Evolutionary conservation across 2,888 invertebrate genomes (phyloP).

Genomic region (Prosopocoilus inquinatus): DNA sequence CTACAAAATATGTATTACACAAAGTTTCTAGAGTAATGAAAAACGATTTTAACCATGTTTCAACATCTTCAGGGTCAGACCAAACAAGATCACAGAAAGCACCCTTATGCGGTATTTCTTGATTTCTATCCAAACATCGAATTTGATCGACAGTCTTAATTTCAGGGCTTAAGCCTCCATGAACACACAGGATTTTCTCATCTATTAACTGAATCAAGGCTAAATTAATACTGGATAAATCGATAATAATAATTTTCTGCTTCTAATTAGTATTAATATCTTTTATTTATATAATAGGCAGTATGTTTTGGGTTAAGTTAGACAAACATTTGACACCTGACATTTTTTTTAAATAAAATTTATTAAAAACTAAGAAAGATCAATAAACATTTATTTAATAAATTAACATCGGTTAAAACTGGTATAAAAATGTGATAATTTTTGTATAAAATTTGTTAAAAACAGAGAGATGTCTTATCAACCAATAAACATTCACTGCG

Average conservation of each 20-base stretch:
- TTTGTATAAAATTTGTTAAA: no score
- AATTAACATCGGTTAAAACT: no score
- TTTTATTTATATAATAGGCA: no score
- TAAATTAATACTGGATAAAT: constrained; percentile 9
- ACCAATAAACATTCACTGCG: no score
- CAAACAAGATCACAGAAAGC: constrained; percentile 98
- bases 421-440: no score
- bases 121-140: constrained; percentile 89
- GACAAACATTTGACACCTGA: no score
- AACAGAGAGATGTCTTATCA: no score
- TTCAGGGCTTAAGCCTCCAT: constrained; percentile 96
- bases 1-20: constrained; percentile 41
- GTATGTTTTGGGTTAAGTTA: no score
- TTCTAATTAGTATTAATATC: neutral
- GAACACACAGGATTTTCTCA: constrained; percentile 95
- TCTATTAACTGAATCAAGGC: constrained; percentile 79
- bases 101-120: constrained; percentile 98
- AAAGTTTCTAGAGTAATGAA: neutral
- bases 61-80: constrained; percentile 98
- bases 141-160: constrained; percentile 97
- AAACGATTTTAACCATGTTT: constrained; percentile 68
- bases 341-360: no score
- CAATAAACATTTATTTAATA: no score
- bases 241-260: neutral
- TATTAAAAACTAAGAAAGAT: no score